Base-by-base conservation (phyloP, 1,140 invertebrate species). In the Panulirus ornatus region DNA sequence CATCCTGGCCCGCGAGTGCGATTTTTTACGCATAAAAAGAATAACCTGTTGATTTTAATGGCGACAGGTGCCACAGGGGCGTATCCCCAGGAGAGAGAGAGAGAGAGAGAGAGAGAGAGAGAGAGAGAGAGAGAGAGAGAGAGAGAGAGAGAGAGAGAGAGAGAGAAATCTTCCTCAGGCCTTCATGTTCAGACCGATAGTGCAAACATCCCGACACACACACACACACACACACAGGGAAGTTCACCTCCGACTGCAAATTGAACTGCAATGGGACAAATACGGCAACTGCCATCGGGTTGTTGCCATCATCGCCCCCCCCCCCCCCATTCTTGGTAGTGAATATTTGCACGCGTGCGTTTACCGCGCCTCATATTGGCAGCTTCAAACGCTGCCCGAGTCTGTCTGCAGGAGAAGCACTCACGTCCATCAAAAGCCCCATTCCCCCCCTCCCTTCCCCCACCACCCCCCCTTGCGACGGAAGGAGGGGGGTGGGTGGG, bases 71-170 rank as follows among this genome's bases (percentile, higher is more conserved):
- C n/a, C n/a, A n/a, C n/a, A n/a, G n/a, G n/a, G n/a, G n/a, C n/a
- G n/a, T n/a, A n/a, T n/a, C n/a, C n/a, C n/a, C n/a, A n/a, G n/a
- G 34, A 14, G 27, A 40, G 2, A 36, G 70, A 73, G 9, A 1
- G 0, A 6, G 14, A 19, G 6, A 30, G 34, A 34, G 70, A 36
- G 22, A n/a, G 38, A 14, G n/a, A 3, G 34, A 70, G n/a, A 2
- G 9, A 27, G n/a, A 9, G n/a, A n/a, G n/a, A 70, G 34, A 34
- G 2, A n/a, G 63, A n/a, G 63, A 70, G n/a, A 19, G 63, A 19
- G 63, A 19, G 63, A 70, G 63, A 70, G 63, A 70, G 63, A 70
- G 63, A 70, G 63, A 70, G 63, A 70, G 63, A 70, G 63, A 70
- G 63, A 70, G 63, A 70, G 63, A 70, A 22, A 70, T 8, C 9